Percentiles rank a stretch among this genome's conserved stretches.
These are phyloP conservation scores for Pseudotriccus pelzelni DNA, from an alignment of 2,797 vertebrate genomes.

Conservation along the genomic window DNA sequence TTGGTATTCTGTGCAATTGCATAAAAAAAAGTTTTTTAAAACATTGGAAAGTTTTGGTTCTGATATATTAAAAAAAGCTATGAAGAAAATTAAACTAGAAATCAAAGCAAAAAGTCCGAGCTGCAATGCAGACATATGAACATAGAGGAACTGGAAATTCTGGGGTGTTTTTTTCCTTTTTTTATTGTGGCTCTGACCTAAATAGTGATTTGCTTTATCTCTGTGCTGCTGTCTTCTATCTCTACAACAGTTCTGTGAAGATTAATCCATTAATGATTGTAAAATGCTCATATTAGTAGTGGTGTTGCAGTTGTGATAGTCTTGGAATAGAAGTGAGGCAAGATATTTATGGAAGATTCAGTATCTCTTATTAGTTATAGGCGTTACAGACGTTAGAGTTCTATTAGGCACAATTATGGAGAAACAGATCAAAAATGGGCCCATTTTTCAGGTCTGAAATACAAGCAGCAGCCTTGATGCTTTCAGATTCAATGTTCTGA, in stretches of 20 bases:
- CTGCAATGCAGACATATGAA: background rate
- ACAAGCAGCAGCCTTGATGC: background rate
- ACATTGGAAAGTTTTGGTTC: background rate
- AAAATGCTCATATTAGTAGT: conserved; percentile 35
- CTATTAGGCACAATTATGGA: background rate
- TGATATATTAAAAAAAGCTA: background rate
- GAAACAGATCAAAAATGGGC: background rate
- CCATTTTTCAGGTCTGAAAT: background rate
- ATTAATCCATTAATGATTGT: conserved; percentile 51
- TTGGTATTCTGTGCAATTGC: background rate
- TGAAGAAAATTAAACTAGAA: background rate
- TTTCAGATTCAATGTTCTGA: background rate
- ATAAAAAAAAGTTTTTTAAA: background rate
- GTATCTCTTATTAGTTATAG: conserved; percentile 13
- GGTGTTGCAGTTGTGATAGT: background rate
- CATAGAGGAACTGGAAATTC: background rate
- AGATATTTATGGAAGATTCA: conserved; percentile 22
- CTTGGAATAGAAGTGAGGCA: conserved; percentile 32
- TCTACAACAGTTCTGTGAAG: conserved; percentile 14
- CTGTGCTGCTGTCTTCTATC: conserved; percentile 34
- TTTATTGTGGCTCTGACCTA: background rate
- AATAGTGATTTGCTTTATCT: conserved; percentile 9
- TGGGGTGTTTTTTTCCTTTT: background rate
- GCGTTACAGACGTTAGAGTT: background rate
- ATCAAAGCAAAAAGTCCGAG: background rate